These are phyloP conservation scores for Archocentrus centrarchus DNA, from an alignment of 2,113 vertebrate genomes.

Conservation along the genomic window DNA sequence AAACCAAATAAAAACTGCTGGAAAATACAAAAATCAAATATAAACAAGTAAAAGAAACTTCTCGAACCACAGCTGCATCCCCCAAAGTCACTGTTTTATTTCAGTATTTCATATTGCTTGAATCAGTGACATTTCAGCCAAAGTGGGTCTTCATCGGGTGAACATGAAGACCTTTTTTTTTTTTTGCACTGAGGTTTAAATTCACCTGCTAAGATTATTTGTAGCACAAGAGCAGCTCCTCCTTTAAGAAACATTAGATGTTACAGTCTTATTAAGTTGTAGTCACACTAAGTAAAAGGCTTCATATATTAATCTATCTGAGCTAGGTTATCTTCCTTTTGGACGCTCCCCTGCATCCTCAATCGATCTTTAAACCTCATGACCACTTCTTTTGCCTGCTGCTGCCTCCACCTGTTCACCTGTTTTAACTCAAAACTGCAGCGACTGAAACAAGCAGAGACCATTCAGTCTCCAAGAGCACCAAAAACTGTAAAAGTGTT, in stretches of 20 bases:
- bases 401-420: constrained; percentile 22
- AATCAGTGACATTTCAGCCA: background rate
- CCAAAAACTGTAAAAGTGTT: constrained; percentile 64
- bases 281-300: background rate
- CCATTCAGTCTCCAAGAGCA: constrained; percentile 61
- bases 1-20: background rate
- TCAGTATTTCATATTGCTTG: background rate
- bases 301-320: background rate
- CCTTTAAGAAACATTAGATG: constrained; percentile 9
- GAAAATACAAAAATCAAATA: background rate
- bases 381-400: background rate
- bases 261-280: background rate
- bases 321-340: background rate
- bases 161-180: too few relatives aligned
- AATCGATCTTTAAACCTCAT: background rate
- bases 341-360: background rate
- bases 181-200: constrained; percentile 20
- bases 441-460: constrained; percentile 63
- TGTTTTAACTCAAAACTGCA: constrained; percentile 44
- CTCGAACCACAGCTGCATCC: background rate
- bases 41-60: background rate
- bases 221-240: constrained; percentile 36
- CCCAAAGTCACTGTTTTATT: background rate
- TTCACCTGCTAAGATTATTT: constrained; percentile 15
- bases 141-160: background rate